Evolutionary conservation across 2,797 vertebrate genomes (phyloP).

Genomic region (Knipowitschia caucasica): DNA sequence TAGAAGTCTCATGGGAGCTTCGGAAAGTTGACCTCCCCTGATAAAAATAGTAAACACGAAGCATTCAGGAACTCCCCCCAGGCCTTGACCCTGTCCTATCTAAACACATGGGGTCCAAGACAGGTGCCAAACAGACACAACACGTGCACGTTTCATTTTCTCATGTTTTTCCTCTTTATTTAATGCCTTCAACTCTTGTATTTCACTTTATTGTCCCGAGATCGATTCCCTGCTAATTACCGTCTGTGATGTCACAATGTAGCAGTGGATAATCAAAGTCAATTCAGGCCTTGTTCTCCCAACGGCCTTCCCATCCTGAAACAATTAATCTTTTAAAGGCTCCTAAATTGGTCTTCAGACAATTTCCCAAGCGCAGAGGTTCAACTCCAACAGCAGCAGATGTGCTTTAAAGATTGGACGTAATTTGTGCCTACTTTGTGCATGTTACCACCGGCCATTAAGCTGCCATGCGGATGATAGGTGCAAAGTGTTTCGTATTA

Average conservation of each 20-base stretch:
- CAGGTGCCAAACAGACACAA: not conserved
- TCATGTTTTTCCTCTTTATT: not conserved
- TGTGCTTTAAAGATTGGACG: slow-evolving; percentile 4
- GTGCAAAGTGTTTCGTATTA: slow-evolving; percentile 47
- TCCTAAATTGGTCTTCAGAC: slow-evolving; percentile 14
- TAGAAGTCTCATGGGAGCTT: not conserved
- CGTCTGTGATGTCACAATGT: slow-evolving; percentile 25
- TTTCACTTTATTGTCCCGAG: slow-evolving; percentile 1
- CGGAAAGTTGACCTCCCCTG: not conserved
- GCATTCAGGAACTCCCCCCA: not conserved
- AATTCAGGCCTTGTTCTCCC: slow-evolving; percentile 4
- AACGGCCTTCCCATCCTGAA: slow-evolving; percentile 12
- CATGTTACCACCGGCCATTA: slow-evolving; percentile 28
- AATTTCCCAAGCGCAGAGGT: slow-evolving; percentile 8
- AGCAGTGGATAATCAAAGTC: slow-evolving; percentile 19
- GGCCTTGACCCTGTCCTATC: not conserved
- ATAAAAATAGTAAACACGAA: slow-evolving; percentile 2
- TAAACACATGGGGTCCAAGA: not conserved
- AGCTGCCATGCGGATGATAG: slow-evolving; percentile 31
- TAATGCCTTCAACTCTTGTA: not conserved
- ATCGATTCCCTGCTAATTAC: slow-evolving; percentile 33
- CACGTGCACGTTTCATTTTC: not conserved
- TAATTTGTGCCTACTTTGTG: slow-evolving; percentile 12
- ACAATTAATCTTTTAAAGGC: slow-evolving; percentile 16
- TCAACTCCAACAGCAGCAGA: slow-evolving; percentile 2